Evolutionary conservation across 2,888 invertebrate species (phyloP).

Genomic region (Sclerodermus sp.): DNA sequence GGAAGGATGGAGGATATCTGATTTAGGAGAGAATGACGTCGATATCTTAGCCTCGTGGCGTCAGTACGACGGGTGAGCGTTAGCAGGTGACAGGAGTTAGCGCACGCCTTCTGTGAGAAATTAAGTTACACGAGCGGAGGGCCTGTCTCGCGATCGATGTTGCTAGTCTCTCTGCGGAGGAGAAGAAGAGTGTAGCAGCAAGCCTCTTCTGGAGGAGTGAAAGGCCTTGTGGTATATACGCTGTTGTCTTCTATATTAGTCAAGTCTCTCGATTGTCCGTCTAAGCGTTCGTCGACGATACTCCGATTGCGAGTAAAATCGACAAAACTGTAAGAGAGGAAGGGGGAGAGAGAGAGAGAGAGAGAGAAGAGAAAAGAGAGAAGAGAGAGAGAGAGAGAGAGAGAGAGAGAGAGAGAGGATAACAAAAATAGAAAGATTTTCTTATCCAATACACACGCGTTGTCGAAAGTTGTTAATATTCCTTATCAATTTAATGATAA

Average conservation of each 20-base stretch:
- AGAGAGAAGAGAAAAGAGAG: neutral
- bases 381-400: slow-evolving; percentile 4
- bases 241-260: too few relatives aligned
- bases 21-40: slow-evolving; percentile 1
- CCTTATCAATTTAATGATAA: too few relatives aligned
- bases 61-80: neutral
- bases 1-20: too few relatives aligned
- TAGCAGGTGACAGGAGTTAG: slow-evolving; percentile 31
- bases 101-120: slow-evolving; percentile 18
- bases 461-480: too few relatives aligned
- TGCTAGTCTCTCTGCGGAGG: slow-evolving; percentile 30
- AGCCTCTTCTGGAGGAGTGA: too few relatives aligned
- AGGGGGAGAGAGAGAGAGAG: slow-evolving; percentile 1
- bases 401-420: neutral
- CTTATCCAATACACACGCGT: too few relatives aligned
- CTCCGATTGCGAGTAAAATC: too few relatives aligned
- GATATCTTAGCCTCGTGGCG: neutral
- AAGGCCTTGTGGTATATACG: neutral
- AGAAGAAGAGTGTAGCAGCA: slow-evolving; percentile 4
- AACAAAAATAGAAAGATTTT: too few relatives aligned
- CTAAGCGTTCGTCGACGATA: too few relatives aligned
- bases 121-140: slow-evolving; percentile 2
- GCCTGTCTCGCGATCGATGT: slow-evolving; percentile 41
- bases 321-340: too few relatives aligned
- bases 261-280: too few relatives aligned